phyloP scores from a whole-genome alignment of 2,797 vertebrate genomes.

The Ibycter americanus region DNA sequence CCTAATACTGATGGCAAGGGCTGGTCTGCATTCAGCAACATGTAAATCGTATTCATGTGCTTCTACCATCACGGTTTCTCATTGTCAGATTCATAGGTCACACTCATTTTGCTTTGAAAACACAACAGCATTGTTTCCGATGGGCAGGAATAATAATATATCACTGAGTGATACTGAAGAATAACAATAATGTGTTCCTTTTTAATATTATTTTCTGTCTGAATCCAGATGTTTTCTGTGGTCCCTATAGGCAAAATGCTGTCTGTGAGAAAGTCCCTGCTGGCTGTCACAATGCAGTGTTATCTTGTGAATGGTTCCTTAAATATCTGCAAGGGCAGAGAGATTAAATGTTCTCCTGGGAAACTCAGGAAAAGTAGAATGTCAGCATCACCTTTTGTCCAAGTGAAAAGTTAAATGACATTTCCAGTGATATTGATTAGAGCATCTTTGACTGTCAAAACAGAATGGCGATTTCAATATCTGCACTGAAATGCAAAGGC shows the following conservation, averaged over 20 bases:
- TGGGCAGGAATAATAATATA: neutral
- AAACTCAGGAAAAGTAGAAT: constrained; percentile 70
- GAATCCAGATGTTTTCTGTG: constrained; percentile 56
- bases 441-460: constrained; percentile 42
- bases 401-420: constrained; percentile 68
- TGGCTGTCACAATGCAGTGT: constrained; percentile 57
- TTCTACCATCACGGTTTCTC: neutral
- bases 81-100: neutral
- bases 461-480: constrained; percentile 49
- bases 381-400: constrained; percentile 71
- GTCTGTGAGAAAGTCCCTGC: constrained; percentile 45
- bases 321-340: constrained; percentile 74
- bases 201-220: constrained; percentile 2
- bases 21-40: neutral
- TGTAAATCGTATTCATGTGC: neutral
- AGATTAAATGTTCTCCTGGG: constrained; percentile 73
- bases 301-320: constrained; percentile 66
- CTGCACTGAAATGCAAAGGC: constrained; percentile 16
- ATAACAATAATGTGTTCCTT: neutral
- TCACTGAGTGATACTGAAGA: neutral
- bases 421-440: constrained; percentile 75
- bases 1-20: neutral
- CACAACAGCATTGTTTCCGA: neutral
- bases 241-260: constrained; percentile 51
- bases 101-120: neutral